Base-by-base conservation (phyloP, 1,140 invertebrate species). In the Drosophila littoralis region DNA sequence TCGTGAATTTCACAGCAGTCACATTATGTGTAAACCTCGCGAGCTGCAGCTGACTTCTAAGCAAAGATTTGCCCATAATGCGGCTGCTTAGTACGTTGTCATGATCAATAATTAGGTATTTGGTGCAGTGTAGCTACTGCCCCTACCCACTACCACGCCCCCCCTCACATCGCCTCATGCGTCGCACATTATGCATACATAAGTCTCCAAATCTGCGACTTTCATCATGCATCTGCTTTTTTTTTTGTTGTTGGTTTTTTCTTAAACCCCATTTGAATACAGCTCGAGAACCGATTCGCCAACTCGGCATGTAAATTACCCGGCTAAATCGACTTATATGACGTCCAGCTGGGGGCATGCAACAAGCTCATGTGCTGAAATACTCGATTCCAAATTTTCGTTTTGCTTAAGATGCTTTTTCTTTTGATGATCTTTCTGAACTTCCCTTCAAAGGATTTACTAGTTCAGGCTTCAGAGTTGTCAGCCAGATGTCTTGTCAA, bases 1-100 rank as follows among this genome's bases (percentile, higher is more conserved):
- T 86, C 83, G 83, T 86, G 83, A 79, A 82, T 79, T 88, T 86
- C 79, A 88, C 83, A 88, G 83, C 83, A 88, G 83, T 86, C 79
- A 88, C 79, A 84, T 84, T 84, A 84, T 69, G 65, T 77, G 70
- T 79, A 33, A 22, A 28, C 42, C 15, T 15, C 6, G 48, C 33
- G 12, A 36, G 50, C 32, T 35, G 28, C 13, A 13, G n/a, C n/a
- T 40, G 32, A 64, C 32, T 54, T n/a, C 40, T 70, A 59, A 60
- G 15, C 66, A 58, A 32, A 48, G 43, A 65, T 55, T 66, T 72
- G 63, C 54, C 69, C 59, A 60, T 51, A 63, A 70, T 63, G 57
- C 46, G 57, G 36, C 35, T 32, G 10, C 5, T 32, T 15, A 28
- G 67, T 45, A 51, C 38, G n/a, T 66, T 72, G 66, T 33, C 70